Percentiles rank a stretch among this genome's conserved stretches.
Conservation (phyloP, 2,113 vertebrate species). For the Archilochus colubris region DNA sequence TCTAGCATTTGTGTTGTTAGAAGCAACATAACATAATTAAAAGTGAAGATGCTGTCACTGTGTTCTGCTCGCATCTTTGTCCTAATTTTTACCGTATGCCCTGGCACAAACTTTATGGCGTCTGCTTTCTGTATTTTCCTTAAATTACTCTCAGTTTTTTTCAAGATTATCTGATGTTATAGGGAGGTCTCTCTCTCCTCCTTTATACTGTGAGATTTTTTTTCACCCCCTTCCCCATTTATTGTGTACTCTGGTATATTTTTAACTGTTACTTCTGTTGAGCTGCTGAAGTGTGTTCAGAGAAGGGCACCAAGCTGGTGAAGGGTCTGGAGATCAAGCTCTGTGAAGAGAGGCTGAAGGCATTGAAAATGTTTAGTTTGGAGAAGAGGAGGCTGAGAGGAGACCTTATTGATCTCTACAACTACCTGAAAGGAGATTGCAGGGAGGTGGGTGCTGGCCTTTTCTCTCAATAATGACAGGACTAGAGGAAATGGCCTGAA, state of each 20-base stretch:
- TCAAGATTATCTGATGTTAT: not conserved
- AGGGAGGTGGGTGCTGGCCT: too few relatives aligned
- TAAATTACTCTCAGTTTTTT: not conserved
- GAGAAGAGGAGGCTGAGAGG: too few relatives aligned
- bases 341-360: too few relatives aligned
- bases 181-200: not conserved
- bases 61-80: not conserved
- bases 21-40: constrained; percentile 5
- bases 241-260: not conserved
- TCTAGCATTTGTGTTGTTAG: not conserved
- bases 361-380: too few relatives aligned
- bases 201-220: not conserved
- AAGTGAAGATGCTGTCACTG: constrained; percentile 16
- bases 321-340: too few relatives aligned
- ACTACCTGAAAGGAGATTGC: too few relatives aligned
- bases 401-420: too few relatives aligned
- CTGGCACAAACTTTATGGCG: not conserved
- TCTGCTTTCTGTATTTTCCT: not conserved
- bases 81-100: not conserved
- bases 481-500: too few relatives aligned
- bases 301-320: too few relatives aligned
- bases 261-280: not conserved
- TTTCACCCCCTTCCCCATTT: not conserved
- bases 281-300: too few relatives aligned
- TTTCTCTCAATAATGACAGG: too few relatives aligned